Evolutionary conservation across 1,140 invertebrate species (phyloP), one percentile per base, ranked within the genome.

Genomic region (Drosophila varians): DNA sequence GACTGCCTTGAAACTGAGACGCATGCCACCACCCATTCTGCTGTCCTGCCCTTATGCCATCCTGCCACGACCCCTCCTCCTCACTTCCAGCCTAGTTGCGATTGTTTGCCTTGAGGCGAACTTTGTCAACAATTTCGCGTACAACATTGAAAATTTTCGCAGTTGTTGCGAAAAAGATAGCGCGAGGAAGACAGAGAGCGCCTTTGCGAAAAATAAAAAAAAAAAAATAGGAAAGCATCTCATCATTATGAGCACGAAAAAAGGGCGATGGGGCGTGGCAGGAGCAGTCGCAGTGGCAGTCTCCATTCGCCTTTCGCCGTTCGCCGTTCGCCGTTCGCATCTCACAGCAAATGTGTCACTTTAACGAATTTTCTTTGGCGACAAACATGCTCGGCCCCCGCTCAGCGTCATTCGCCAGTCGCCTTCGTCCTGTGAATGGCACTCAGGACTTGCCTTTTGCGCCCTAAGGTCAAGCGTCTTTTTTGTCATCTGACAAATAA

Each of bases 51-150:
- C 8, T 8, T 2, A 2, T 28, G 1, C 8, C 8, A 1, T 9
- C 8, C 26, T 9, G 6, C 26, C 26, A 28, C 8, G 7, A 1
- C 16, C 25, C 11, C 11, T 1, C 5, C n/a, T 34, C 8, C 38
- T 4, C n/a, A 19, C 12, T 28, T 18, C 31, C 54, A 23, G 12
- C 28, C 14, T 25, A 34, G 31, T 53, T 47, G 60, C 43, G 56
- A 60, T 65, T 78, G 75, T 86, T 86, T 86, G 80, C 80, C 82
- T 86, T 86, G 80, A 87, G 80, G 80, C 80, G 54, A 87, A 86
- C 82, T 86, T 86, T 86, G 80, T 86, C 80, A 86, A 86, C 80
- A 86, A 77, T 87, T 86, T 74, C 80, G 82, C 82, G 73, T 74
- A 87, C 76, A 87, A 64, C 80, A 86, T 76, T 86, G 82, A 80